Evolutionary conservation across 64 coral and sea anemone species (phyloP).

Genomic region (Actinia tenebrosa): DNA sequence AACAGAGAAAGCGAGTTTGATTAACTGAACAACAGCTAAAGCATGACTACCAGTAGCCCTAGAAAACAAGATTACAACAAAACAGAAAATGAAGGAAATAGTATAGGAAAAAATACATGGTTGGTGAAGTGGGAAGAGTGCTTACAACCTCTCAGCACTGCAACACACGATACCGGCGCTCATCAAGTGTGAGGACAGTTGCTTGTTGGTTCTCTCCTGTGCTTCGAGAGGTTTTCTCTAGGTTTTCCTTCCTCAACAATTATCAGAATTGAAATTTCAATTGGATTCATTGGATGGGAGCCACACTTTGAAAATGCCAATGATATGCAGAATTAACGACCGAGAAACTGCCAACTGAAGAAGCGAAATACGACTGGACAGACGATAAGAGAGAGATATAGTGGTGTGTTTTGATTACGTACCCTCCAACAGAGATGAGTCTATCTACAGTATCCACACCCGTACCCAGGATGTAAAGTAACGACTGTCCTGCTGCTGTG

Average conservation of each 20-base stretch:
- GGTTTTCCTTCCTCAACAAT: background rate
- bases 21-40: conserved; percentile 68
- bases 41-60: conserved; percentile 65
- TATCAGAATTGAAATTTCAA: no score
- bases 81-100: background rate
- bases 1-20: conserved; percentile 85
- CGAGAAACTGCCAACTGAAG: no score
- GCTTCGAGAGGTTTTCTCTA: no score
- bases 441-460: conserved; percentile 85
- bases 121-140: no score
- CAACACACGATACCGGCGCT: no score
- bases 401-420: background rate
- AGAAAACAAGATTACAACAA: background rate
- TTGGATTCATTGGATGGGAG: no score
- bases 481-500: conserved; percentile 71
- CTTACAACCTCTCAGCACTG: no score
- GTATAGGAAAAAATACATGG: background rate
- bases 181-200: no score
- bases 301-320: no score
- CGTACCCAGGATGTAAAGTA: conserved; percentile 83
- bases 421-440: conserved; percentile 72
- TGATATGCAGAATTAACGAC: no score
- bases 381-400: no score
- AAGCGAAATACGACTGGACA: no score
- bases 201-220: background rate